A percentile compares a stretch with the other conserved stretches of the same genome.
Conservation (phyloP, 1,140 invertebrate species). For the Oppia nitens region DNA sequence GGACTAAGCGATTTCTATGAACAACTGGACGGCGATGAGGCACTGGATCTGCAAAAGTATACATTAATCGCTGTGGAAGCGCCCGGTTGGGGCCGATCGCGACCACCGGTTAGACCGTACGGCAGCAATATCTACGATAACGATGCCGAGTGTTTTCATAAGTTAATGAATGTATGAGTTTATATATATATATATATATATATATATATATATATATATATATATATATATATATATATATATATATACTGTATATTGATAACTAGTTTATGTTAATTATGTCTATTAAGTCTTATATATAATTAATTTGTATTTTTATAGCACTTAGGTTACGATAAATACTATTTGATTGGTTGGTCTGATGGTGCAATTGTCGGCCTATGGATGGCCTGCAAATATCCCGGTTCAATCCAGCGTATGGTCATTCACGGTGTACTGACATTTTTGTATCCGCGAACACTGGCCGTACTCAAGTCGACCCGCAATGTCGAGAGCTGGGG, state of each 20-base stretch:
- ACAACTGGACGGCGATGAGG: slow-evolving; percentile 1
- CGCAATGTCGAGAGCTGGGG: no score
- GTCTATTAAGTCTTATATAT: slow-evolving; percentile 9
- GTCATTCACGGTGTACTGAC: no score
- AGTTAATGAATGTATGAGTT: slow-evolving; percentile 5
- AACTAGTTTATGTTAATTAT: no score
- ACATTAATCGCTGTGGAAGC: slow-evolving; percentile 12
- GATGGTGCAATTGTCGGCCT: slow-evolving; percentile 17
- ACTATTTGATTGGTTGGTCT: slow-evolving; percentile 14
- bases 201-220: no score
- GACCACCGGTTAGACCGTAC: slow-evolving; percentile 13
- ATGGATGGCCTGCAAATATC: slow-evolving; percentile 7
- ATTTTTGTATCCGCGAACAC: no score
- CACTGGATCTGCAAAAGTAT: slow-evolving; percentile 3
- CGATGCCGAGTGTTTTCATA: not conserved
- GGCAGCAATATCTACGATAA: slow-evolving; percentile 8
- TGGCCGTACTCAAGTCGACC: no score
- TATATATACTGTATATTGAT: no score
- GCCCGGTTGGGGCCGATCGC: slow-evolving; percentile 11
- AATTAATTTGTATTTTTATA: slow-evolving; percentile 14
- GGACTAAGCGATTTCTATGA: slow-evolving; percentile 4
- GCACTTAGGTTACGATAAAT: slow-evolving; percentile 11
- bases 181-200: no score
- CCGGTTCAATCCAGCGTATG: slow-evolving; percentile 9
- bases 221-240: no score